Evolutionary conservation across 2,113 vertebrate species (phyloP).

Genomic region (cat (Felis catus)): DNA sequence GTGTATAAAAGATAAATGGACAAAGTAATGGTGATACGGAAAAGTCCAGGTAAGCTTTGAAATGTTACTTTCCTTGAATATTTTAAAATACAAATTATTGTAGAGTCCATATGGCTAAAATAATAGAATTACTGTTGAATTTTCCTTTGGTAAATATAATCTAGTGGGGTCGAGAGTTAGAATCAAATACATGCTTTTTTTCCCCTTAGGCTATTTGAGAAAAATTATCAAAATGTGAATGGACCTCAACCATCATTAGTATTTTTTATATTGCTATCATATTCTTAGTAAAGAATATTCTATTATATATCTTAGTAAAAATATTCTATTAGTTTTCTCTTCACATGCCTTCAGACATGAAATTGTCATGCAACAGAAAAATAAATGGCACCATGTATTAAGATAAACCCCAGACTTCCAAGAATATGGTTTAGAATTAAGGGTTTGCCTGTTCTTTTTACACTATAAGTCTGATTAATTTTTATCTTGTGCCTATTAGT

Average conservation of each 20-base stretch:
- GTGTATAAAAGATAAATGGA: not conserved
- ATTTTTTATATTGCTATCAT: not conserved
- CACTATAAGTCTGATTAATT: not conserved
- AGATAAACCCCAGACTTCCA: not conserved
- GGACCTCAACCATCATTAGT: not conserved
- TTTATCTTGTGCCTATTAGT: not conserved
- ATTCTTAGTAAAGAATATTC: not conserved
- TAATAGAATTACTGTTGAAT: not conserved
- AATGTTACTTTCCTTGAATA: not conserved
- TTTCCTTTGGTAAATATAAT: not conserved
- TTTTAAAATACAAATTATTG: not conserved
- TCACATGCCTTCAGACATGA: not conserved
- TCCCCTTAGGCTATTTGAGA: not conserved
- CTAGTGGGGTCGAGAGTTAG: not conserved
- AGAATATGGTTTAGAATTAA: not conserved
- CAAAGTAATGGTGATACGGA: not conserved
- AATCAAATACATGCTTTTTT: not conserved
- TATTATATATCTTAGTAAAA: not conserved
- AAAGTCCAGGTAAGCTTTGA: constrained; percentile 14
- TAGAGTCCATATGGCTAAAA: not conserved
- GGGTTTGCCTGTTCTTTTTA: not conserved
- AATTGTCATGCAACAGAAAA: constrained; percentile 23
- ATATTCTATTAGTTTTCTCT: not conserved
- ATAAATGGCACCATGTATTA: not conserved
- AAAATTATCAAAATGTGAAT: constrained; percentile 10